Base-by-base conservation (phyloP, 2,113 vertebrate genomes). In the Megatriorchis doriae region DNA sequence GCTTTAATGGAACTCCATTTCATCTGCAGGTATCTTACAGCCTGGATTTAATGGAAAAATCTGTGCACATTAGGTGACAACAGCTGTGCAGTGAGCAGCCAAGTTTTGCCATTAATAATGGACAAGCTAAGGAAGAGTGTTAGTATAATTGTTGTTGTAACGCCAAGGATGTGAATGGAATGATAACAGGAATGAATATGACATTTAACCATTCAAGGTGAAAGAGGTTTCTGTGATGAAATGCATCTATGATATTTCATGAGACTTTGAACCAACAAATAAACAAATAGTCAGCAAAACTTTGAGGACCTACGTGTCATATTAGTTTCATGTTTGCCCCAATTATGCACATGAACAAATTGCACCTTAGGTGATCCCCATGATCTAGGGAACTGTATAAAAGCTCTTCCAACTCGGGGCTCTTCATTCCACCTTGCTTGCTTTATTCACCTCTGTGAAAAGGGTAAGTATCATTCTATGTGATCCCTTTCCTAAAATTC, bases 331-430 rank as follows among this genome's bases (percentile, higher is more conserved):
- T 86, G 85, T 70, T 97, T 80, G 93, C 16, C 93, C 36, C 82
- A 96, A 62, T 97, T 86, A 97, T 4, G 23, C 22, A 43, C 36
- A 25, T 34, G 73, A n/a, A 48, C 75, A 95, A 96, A 97, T 94
- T 97, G 82, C 83, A 83, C 62, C 90, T 86, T 56, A 42, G 58
- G 3, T 36, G 71, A 83, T 75, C 62, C 58, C 31, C 22, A 1
- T 61, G 47, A 63, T 56, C 66, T 42, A 2, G 31, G 36, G 88
- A 62, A 96, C 3, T 52, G 88, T 96, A 97, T 97, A 97, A 96
- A 97, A 96, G 59, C 91, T 88, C 79, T 88, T 38, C 34, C 56
- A 40, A 11, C 14, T 18, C 23, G 3, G 25, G 19, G 88, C 15
- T 90, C 82, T 32, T 80, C 95, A 95, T 83, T 77, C 85, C 40